phyloP scores from a whole-genome alignment of 1,140 invertebrate species.

The Belonocnema kinseyi region DNA sequence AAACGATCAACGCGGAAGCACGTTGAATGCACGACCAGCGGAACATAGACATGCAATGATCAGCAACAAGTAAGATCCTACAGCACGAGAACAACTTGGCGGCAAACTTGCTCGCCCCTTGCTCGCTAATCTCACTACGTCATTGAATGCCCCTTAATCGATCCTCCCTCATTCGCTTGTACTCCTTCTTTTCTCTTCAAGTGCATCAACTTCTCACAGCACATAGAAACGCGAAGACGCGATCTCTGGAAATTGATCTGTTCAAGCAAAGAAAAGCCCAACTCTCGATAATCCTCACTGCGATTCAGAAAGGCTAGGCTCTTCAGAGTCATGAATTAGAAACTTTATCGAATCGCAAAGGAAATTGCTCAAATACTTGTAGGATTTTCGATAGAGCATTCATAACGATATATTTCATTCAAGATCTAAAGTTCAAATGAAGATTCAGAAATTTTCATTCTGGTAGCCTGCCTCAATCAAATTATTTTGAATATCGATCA shows the following conservation, averaged over 20 bases:
- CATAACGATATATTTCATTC: too few relatives aligned
- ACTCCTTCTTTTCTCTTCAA: slow-evolving; percentile 9
- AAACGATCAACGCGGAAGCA: slow-evolving; percentile 66
- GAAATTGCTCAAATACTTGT: not conserved
- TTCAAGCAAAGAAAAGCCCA: not conserved
- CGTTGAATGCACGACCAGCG: slow-evolving; percentile 58
- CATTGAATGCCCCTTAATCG: slow-evolving; percentile 45
- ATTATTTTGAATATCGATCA: too few relatives aligned
- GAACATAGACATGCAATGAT: slow-evolving; percentile 69
- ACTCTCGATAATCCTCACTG: too few relatives aligned
- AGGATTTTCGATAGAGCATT: too few relatives aligned
- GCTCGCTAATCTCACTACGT: slow-evolving; percentile 41
- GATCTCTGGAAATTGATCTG: slow-evolving; percentile 37
- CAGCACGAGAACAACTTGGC: slow-evolving; percentile 59
- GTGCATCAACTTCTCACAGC: not conserved
- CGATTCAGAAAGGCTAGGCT: not conserved
- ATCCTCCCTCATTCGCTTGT: slow-evolving; percentile 32
- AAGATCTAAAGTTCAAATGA: too few relatives aligned
- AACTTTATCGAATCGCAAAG: not conserved
- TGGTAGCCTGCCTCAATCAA: too few relatives aligned
- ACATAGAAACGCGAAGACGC: slow-evolving; percentile 9
- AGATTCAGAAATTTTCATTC: too few relatives aligned
- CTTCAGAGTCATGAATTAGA: not conserved
- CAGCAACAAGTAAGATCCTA: slow-evolving; percentile 72
- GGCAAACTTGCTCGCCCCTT: slow-evolving; percentile 38